Conservation (phyloP, 2,797 vertebrate genomes). For the Hydrolagus colliei region DNA sequence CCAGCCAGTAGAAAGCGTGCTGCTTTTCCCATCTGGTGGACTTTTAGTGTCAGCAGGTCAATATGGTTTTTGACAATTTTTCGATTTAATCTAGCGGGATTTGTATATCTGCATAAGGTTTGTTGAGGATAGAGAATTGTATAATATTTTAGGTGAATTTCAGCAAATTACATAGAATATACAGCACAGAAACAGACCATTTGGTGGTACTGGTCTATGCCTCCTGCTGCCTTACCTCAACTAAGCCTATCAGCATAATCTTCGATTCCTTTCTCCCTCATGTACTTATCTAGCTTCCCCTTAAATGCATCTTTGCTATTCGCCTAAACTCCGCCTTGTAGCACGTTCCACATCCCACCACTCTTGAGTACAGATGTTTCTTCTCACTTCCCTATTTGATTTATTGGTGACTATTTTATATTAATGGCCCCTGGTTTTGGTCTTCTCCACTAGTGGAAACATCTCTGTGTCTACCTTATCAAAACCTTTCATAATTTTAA, state of each 20-base stretch:
- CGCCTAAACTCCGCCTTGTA: background rate
- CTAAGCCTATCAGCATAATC: background rate
- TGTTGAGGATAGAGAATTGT: background rate
- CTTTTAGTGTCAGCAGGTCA: constrained; percentile 90
- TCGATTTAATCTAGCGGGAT: background rate
- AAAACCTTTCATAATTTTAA: too few species aligned
- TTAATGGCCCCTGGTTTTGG: too few species aligned
- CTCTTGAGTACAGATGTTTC: too few species aligned
- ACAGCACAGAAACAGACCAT: background rate
- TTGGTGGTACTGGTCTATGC: background rate
- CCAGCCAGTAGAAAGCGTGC: constrained; percentile 87
- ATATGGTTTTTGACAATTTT: constrained; percentile 16
- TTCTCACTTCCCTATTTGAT: too few species aligned
- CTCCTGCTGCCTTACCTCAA: background rate
- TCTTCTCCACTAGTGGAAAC: too few species aligned
- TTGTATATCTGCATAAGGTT: background rate
- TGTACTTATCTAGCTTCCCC: too few species aligned
- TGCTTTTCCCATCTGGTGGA: constrained; percentile 88
- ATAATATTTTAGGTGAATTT: background rate
- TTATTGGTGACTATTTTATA: too few species aligned
- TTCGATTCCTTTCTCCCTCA: too few species aligned
- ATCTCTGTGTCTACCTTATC: too few species aligned
- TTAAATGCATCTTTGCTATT: background rate
- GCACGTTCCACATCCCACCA: too few species aligned
- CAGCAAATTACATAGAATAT: background rate